Evolutionary conservation across 23 tunicate species (phyloP).

Genomic region (Botrylloides violaceus): DNA sequence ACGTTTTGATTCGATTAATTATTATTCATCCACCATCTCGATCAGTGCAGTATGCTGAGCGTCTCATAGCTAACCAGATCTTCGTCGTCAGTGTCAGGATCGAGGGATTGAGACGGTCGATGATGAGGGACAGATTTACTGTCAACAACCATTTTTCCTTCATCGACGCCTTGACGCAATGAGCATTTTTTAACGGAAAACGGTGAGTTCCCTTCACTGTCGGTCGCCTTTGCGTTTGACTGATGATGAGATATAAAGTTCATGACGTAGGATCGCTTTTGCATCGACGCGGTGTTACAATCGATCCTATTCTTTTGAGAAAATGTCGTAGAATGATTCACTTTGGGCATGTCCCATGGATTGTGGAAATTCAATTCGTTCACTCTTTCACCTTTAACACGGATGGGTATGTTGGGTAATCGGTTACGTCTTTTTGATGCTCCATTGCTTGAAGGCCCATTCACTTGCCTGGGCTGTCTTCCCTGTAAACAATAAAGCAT

Average conservation of each 20-base stretch:
- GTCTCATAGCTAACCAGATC: constrained; percentile 18
- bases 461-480: background rate
- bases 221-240: background rate
- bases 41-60: background rate
- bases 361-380: background rate
- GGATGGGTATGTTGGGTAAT: constrained; percentile 51
- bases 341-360: constrained; percentile 14
- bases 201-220: background rate
- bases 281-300: background rate
- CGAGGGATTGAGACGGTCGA: background rate
- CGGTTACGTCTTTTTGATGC: constrained; percentile 30
- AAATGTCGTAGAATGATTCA: background rate
- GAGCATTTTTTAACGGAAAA: background rate
- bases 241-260: background rate
- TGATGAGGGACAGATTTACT: too few species aligned
- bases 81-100: constrained; percentile 23
- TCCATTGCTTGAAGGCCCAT: constrained; percentile 11
- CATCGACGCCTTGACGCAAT: too few species aligned
- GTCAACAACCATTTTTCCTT: too few species aligned
- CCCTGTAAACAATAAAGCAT: background rate
- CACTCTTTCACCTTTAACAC: constrained; percentile 51
- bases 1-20: too few species aligned
- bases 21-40: too few species aligned
- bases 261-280: background rate
- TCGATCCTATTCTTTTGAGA: background rate